Evolutionary conservation across 2,888 invertebrate species (phyloP), one percentile per base, ranked within the genome.

Genomic region (Drosophila anomalipes): DNA sequence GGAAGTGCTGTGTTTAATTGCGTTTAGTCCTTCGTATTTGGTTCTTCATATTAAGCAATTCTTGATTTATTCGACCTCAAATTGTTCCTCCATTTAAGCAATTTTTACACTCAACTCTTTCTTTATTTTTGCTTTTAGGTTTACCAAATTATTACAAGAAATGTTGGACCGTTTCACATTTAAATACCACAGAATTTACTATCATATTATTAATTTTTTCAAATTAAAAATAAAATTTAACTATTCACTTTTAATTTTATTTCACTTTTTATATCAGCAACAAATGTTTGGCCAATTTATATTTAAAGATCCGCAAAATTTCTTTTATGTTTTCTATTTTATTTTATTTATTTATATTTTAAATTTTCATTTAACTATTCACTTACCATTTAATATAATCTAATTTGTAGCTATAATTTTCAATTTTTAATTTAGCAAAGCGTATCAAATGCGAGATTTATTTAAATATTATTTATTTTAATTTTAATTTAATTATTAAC

Each of bases 101-200:
- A n/a, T 41, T 41, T n/a, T n/a, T n/a, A 4, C n/a, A 10, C 0
- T 0, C 9, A 9, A n/a, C 3, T 19, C 1, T 1, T 37, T 19
- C 2, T 6, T 6, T 16, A 5, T 37, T n/a, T 41, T 41, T 41
- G 10, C 4, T 10, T 41, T 39, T 39, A n/a, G 2, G 9, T 1
- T 39, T 19, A 9, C 4, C 4, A 19, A n/a, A n/a, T 41, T 19
- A 41, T 10, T 41, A 4, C 10, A n/a, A n/a, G 4, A 10, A 41
- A 41, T 41, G 0, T n/a, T 10, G 9, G 9, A n/a, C 10, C 0
- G 2, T 5, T 10, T 41, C 41, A n/a, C 41, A n/a, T 41, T 41
- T 41, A 41, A 5, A 5, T n/a, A n/a, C 10, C 10, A 0, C 5
- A 41, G 1, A 41, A 41, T 44, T 1, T n/a, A 6, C n/a, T 12